These are phyloP conservation scores for Calonectris borealis DNA, from an alignment of 2,113 vertebrate genomes.

Conservation along the genomic window DNA sequence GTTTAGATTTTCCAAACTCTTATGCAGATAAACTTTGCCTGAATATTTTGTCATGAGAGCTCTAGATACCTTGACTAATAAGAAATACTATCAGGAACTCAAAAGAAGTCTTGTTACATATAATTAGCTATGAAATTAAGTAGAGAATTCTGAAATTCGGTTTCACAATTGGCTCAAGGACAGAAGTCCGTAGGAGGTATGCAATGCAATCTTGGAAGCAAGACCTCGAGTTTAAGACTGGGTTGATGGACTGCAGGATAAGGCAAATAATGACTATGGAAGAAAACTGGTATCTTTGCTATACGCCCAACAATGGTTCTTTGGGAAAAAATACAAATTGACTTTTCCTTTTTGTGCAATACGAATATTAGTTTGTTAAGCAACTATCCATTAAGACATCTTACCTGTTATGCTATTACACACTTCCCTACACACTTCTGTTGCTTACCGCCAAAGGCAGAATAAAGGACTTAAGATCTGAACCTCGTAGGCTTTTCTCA, in stretches of 20 bases:
- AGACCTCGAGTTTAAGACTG: not conserved
- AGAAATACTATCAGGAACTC: not conserved
- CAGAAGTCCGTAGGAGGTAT: not conserved
- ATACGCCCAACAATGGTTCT: not conserved
- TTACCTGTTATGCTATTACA: not conserved
- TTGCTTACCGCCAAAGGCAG: not conserved
- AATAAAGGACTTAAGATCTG: not conserved
- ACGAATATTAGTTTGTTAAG: not conserved
- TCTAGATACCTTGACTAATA: not conserved
- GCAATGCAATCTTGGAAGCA: not conserved
- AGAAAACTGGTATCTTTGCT: not conserved
- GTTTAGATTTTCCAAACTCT: not conserved
- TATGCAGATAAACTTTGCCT: not conserved
- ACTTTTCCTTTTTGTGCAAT: not conserved
- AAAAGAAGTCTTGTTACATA: not conserved
- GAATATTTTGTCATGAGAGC: not conserved
- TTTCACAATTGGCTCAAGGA: not conserved
- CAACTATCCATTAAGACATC: not conserved
- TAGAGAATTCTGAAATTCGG: not conserved
- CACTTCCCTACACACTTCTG: not conserved
- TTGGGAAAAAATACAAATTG: not conserved
- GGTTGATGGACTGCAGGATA: not conserved
- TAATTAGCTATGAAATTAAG: not conserved
- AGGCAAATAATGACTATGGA: not conserved
- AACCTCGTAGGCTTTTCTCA: not conserved